Percentiles rank a stretch among this genome's conserved stretches.
Conservation (phyloP, 2,797 vertebrate species). For the Buceros bicornis region DNA sequence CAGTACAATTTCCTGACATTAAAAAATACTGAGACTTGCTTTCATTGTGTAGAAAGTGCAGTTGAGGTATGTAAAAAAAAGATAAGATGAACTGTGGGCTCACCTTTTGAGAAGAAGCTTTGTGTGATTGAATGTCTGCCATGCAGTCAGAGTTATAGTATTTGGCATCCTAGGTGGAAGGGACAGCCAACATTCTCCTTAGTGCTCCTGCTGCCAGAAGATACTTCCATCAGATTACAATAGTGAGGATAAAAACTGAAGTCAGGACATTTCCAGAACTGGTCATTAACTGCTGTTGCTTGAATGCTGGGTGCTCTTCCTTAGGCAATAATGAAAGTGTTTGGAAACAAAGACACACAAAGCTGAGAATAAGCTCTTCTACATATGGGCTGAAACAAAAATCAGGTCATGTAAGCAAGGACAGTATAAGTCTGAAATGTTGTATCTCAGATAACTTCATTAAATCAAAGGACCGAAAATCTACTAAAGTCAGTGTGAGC, state of each 20-base stretch:
- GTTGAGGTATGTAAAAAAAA: not conserved
- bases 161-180: not conserved
- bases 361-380: not conserved
- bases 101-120: not conserved
- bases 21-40: not conserved
- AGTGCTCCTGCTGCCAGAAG: not conserved
- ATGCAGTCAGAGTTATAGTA: not conserved
- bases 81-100: not conserved
- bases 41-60: not conserved
- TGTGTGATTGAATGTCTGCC: conserved; percentile 21
- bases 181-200: not conserved
- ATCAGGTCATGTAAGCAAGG: not conserved
- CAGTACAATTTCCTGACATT: not conserved
- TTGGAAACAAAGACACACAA: not conserved
- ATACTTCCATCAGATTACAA: not conserved
- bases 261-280: not conserved
- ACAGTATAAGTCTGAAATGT: not conserved
- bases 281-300: not conserved
- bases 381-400: not conserved
- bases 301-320: not conserved
- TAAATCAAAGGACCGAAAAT: not conserved
- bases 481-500: not conserved
- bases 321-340: not conserved
- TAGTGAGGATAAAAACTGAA: not conserved
- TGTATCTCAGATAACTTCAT: not conserved